Conservation (phyloP, 1,140 invertebrate genomes). For the Odontomachus brunneus region DNA sequence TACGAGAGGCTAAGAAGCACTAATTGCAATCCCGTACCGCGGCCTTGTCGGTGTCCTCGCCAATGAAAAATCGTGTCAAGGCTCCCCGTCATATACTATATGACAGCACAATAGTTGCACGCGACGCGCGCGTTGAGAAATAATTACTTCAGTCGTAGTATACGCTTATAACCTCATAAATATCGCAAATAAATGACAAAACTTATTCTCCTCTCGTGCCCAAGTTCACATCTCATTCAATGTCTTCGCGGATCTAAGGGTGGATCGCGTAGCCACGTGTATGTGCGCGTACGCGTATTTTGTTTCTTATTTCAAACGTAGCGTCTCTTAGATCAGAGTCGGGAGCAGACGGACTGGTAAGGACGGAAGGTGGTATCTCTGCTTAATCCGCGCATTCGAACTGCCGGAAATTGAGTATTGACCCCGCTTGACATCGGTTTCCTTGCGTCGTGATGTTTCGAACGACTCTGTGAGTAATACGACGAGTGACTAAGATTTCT, state of each 20-base stretch:
- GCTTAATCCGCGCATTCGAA: conserved; percentile 30
- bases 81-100: conserved; percentile 13
- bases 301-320: background rate
- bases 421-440: conserved; percentile 76
- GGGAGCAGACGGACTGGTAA: background rate
- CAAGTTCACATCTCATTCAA: background rate
- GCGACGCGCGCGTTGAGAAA: conserved; percentile 15
- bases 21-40: conserved; percentile 54
- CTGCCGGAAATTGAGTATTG: conserved; percentile 76
- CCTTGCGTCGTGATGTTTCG: background rate
- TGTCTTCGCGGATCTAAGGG: background rate
- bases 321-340: background rate
- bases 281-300: background rate
- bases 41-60: conserved; percentile 37
- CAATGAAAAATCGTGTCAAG: conserved; percentile 64
- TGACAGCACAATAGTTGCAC: conserved; percentile 7
- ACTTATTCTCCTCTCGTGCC: background rate
- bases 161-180: background rate
- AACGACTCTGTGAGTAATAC: conserved; percentile 55
- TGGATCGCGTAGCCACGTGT: background rate
- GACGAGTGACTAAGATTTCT: conserved; percentile 73
- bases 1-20: conserved; percentile 60
- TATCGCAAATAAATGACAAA: background rate
- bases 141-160: conserved; percentile 3
- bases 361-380: background rate